phyloP scores from a whole-genome alignment of 2,797 vertebrate species.

The Kryptolebias ocellatus region DNA sequence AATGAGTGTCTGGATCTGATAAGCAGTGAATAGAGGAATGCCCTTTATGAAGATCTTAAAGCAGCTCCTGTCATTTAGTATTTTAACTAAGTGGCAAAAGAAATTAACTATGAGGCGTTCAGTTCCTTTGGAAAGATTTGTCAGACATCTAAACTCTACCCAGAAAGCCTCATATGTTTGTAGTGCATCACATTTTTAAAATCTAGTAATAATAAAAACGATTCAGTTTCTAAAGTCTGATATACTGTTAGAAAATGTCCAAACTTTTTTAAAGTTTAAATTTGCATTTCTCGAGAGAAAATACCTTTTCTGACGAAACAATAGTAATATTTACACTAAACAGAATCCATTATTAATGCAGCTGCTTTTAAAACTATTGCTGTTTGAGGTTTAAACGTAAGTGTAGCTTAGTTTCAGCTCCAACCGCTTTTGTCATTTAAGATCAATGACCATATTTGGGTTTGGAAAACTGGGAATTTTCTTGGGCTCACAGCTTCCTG shows the following conservation, averaged over 20 bases:
- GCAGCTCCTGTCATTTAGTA: slow-evolving; percentile 41
- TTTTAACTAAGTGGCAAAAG: slow-evolving; percentile 38
- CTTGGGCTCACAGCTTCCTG: slow-evolving; percentile 17
- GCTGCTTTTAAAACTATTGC: no score
- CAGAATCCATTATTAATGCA: no score
- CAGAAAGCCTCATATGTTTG: slow-evolving; percentile 24
- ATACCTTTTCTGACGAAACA: no score
- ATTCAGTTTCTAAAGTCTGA: slow-evolving; percentile 14
- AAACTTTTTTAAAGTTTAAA: no score
- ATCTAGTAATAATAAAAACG: no score
- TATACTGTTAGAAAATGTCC: background rate
- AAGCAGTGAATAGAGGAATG: slow-evolving; percentile 28
- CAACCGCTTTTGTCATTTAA: no score
- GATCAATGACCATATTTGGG: slow-evolving; percentile 8
- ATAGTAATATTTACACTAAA: no score
- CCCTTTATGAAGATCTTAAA: slow-evolving; percentile 42
- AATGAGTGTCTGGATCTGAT: slow-evolving; percentile 36
- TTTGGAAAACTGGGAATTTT: slow-evolving; percentile 29
- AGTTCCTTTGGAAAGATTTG: slow-evolving; percentile 36
- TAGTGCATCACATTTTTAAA: slow-evolving; percentile 20
- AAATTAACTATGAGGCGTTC: slow-evolving; percentile 17
- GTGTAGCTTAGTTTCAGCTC: no score
- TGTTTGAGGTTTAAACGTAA: no score
- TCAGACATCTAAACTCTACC: slow-evolving; percentile 23
- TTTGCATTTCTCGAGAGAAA: no score